These are phyloP conservation scores for Pseudomyrmex dendroicus DNA, from an alignment of 1,140 invertebrate genomes.

Conservation along the genomic window DNA sequence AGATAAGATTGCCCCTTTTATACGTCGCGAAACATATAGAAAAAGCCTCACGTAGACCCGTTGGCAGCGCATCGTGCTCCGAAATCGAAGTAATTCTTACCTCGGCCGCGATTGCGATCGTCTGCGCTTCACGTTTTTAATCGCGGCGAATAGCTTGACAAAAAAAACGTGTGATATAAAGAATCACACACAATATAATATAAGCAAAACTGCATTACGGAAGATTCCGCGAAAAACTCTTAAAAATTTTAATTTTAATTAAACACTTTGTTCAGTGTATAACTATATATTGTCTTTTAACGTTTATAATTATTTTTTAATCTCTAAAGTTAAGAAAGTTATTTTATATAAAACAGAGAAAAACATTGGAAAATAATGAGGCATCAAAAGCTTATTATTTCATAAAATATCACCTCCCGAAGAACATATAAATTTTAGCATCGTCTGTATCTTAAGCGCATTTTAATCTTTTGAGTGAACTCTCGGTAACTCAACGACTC, in stretches of 20 bases:
- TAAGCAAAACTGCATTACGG: neutral
- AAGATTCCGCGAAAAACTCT: neutral
- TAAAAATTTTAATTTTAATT: slow-evolving; percentile 12
- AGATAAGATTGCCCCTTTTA: slow-evolving; percentile 75
- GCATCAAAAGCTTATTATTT: neutral
- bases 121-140: slow-evolving; percentile 46
- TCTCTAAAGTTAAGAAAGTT: neutral
- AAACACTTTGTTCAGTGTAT: neutral
- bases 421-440: neutral
- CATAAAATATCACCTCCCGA: neutral
- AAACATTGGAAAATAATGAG: neutral
- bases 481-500: neutral
- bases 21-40: slow-evolving; percentile 58
- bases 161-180: neutral
- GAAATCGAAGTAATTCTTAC: slow-evolving; percentile 63
- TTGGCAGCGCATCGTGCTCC: slow-evolving; percentile 17
- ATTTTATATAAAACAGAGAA: neutral
- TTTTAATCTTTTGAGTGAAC: slow-evolving; percentile 12
- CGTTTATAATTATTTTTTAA: neutral
- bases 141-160: neutral
- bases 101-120: slow-evolving; percentile 29
- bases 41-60: slow-evolving; percentile 42
- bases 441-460: neutral
- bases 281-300: neutral
- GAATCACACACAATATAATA: neutral